Evolutionary conservation across 2,888 invertebrate species (phyloP).

Genomic region (Zhuqinia jingwanae): DNA sequence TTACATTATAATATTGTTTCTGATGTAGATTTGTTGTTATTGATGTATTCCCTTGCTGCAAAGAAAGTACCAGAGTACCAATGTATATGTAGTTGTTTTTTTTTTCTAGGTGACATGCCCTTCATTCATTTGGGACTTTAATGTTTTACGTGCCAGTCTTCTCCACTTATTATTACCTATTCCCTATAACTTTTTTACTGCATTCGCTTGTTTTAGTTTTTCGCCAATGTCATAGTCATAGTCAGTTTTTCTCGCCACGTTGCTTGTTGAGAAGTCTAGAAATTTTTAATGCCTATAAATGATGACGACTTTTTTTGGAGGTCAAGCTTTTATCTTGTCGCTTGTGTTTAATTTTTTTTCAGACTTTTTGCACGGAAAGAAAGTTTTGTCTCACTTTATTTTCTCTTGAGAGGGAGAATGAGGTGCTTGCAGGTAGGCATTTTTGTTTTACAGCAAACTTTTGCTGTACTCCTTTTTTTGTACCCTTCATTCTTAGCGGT

Average conservation of each 20-base stretch:
- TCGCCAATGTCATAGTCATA: slow-evolving; percentile 25
- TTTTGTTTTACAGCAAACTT: background rate
- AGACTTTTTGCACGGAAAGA: background rate
- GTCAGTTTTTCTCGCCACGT: slow-evolving; percentile 3
- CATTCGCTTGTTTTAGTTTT: background rate
- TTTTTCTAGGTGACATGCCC: background rate
- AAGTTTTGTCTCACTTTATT: slow-evolving; percentile 18
- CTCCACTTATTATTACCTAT: background rate
- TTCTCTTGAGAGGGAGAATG: slow-evolving; percentile 10
- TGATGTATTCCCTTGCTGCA: background rate
- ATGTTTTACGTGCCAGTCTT: slow-evolving; percentile 21
- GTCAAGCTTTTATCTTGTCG: slow-evolving; percentile 23
- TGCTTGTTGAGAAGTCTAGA: slow-evolving; percentile 4
- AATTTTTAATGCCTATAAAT: slow-evolving; percentile 63
- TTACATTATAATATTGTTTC: background rate
- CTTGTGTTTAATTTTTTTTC: background rate
- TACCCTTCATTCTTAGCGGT: background rate
- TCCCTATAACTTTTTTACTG: slow-evolving; percentile 18
- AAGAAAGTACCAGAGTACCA: background rate
- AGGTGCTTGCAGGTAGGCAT: background rate
- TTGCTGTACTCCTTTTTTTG: background rate
- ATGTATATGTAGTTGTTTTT: background rate
- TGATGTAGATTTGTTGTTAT: slow-evolving; percentile 2
- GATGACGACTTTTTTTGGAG: slow-evolving; percentile 47
- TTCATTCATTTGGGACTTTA: slow-evolving; percentile 23